A percentile compares a stretch with the other conserved stretches of the same genome.
phyloP scores from a whole-genome alignment of 2,113 vertebrate species.

The Azemiops feae region DNA sequence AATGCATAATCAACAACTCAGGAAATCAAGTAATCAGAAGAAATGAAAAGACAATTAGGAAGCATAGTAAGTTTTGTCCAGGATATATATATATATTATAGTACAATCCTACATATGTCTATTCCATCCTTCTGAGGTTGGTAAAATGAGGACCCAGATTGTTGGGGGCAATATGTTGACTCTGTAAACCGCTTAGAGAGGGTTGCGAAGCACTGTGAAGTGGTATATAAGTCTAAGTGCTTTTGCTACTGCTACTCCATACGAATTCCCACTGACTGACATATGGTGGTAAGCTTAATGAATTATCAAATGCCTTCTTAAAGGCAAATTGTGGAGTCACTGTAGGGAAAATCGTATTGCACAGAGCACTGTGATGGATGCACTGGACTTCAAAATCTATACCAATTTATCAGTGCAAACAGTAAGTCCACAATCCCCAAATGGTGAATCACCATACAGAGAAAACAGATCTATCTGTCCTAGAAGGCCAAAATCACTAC shows the following conservation, averaged over 20 bases:
- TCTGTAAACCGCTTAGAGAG: no score
- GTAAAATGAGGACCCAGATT: no score
- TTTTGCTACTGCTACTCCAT: neutral
- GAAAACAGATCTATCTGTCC: neutral
- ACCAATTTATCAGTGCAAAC: neutral
- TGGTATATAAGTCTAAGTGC: no score
- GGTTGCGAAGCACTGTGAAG: no score
- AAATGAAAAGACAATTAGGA: neutral
- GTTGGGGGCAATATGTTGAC: no score
- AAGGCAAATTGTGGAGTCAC: neutral
- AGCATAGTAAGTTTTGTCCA: neutral
- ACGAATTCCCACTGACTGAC: neutral
- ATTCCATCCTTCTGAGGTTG: neutral
- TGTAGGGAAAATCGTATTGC: neutral
- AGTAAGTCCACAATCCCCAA: neutral
- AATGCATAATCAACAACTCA: neutral
- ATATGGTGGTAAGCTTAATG: neutral
- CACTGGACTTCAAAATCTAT: neutral
- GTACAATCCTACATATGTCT: neutral
- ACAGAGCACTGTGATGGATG: neutral
- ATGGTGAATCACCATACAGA: neutral
- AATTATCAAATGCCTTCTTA: neutral
- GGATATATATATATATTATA: neutral
- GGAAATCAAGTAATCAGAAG: neutral
- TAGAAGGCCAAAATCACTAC: neutral